A percentile compares a stretch with the other conserved stretches of the same genome.
Evolutionary conservation across 2,113 vertebrate species (phyloP).

Genomic region (Colinus virginianus): DNA sequence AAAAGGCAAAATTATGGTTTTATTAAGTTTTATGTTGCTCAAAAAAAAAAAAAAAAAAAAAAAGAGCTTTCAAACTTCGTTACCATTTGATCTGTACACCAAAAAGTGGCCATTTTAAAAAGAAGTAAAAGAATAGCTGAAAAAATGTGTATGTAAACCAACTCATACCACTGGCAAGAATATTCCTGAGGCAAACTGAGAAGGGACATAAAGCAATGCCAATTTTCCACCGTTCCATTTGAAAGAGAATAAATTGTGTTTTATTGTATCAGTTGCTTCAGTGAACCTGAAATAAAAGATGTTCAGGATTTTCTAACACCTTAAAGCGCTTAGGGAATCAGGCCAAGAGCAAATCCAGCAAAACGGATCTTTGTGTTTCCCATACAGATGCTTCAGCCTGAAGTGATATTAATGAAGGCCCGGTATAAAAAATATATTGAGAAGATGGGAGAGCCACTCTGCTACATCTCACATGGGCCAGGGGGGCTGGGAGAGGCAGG

Average conservation of each 20-base stretch:
- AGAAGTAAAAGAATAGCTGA: background rate
- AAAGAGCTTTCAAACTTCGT: background rate
- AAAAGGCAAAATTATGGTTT: conserved; percentile 35
- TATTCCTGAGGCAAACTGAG: background rate
- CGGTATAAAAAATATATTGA: background rate
- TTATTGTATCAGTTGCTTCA: background rate
- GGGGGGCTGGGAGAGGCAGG: background rate
- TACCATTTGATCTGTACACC: background rate
- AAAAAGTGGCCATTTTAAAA: background rate
- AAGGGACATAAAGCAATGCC: background rate
- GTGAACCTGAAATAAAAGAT: background rate
- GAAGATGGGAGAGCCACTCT: background rate
- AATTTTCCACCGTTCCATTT: background rate
- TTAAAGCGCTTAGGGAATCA: background rate
- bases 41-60: background rate
- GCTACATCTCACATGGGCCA: background rate
- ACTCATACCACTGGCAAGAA: background rate
- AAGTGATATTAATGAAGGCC: background rate
- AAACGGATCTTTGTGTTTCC: background rate
- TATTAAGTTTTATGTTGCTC: background rate
- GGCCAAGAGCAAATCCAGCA: background rate
- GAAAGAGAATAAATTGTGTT: background rate
- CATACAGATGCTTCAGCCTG: background rate
- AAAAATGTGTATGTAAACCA: background rate
- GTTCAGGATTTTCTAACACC: background rate